phyloP scores from a whole-genome alignment of 2,797 vertebrate genomes.

The Acanthis flammea region DNA sequence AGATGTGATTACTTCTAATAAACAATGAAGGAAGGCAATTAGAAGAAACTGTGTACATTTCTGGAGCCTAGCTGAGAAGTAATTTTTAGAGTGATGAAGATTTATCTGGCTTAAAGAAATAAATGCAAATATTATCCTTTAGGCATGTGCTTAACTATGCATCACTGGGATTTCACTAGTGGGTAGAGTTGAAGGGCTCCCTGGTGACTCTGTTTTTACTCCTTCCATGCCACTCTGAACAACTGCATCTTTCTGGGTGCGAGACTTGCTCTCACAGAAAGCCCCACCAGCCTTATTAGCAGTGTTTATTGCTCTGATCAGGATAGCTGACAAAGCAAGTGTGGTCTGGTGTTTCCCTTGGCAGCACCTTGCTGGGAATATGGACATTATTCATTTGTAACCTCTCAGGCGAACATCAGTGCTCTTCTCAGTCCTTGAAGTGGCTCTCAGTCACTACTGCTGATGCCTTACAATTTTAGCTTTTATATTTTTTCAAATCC shows the following conservation, averaged over 20 bases:
- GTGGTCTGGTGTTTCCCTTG: neutral
- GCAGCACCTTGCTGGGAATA: neutral
- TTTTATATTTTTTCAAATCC: neutral
- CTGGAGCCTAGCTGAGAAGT: neutral
- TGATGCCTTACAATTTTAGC: neutral
- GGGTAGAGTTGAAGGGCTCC: neutral
- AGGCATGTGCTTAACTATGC: no score
- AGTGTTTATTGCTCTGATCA: neutral
- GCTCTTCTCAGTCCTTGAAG: neutral
- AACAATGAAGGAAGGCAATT: constrained; percentile 5
- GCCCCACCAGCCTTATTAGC: neutral
- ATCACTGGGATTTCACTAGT: neutral
- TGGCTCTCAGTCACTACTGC: neutral
- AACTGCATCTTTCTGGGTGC: neutral
- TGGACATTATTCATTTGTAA: neutral
- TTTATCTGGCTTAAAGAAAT: neutral
- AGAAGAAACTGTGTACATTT: neutral
- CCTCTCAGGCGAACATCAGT: neutral
- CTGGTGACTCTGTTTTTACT: neutral
- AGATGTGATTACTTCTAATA: constrained; percentile 39
- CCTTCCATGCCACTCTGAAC: neutral
- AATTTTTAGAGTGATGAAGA: neutral
- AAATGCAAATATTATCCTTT: neutral
- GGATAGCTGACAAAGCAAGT: neutral
- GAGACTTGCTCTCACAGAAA: neutral